Conservation (phyloP, 2,888 invertebrate species). For the Coecobrya sp. region DNA sequence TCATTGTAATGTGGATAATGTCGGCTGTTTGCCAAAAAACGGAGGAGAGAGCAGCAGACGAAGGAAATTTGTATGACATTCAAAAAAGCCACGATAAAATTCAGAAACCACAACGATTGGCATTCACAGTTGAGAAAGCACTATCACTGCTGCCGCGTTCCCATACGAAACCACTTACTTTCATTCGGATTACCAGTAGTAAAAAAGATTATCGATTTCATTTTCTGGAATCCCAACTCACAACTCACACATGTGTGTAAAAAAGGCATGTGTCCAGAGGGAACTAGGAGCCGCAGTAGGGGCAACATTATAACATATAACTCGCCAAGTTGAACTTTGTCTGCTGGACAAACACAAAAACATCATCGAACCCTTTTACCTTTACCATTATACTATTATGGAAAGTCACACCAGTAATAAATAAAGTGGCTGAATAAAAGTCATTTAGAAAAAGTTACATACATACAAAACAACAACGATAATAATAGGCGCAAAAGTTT, state of each 20-base stretch:
- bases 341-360: conserved; percentile 4
- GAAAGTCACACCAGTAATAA: too few species aligned
- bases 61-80: conserved; percentile 78
- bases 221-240: conserved; percentile 51
- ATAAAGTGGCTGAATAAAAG: too few species aligned
- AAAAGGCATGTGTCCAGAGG: conserved; percentile 13
- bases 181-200: conserved; percentile 21
- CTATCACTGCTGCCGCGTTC: not conserved
- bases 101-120: conserved; percentile 81
- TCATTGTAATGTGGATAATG: conserved; percentile 79
- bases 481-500: too few species aligned
- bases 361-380: too few species aligned
- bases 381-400: too few species aligned
- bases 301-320: not conserved
- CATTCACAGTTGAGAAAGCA: conserved; percentile 79
- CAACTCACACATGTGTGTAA: conserved; percentile 19
- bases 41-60: conserved; percentile 3
- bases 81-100: conserved; percentile 80
- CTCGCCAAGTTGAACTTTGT: conserved; percentile 17
- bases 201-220: conserved; percentile 74
- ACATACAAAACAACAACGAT: too few species aligned
- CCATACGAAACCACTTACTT: not conserved
- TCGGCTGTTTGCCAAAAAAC: conserved; percentile 80
- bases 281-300: not conserved
- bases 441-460: too few species aligned